These are phyloP conservation scores for Resseliella maxima DNA, from an alignment of 2,888 invertebrate genomes.

Conservation along the genomic window DNA sequence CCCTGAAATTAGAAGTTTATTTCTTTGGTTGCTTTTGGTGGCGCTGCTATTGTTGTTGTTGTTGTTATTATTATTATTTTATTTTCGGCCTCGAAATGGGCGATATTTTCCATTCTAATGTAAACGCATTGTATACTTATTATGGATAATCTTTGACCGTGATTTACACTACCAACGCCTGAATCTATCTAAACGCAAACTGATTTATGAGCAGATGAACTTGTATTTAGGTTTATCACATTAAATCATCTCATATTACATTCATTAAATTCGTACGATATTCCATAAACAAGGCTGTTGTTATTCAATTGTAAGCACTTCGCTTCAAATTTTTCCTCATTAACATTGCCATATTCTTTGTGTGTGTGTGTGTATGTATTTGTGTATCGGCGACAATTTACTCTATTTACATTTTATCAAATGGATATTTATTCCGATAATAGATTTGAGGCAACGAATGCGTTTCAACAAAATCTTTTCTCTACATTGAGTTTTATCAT, in stretches of 20 bases:
- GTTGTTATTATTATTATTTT: too few species aligned
- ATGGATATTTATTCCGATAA: background rate
- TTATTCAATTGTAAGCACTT: conserved; percentile 21
- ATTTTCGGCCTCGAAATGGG: background rate
- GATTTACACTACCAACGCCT: background rate
- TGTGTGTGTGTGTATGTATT: background rate
- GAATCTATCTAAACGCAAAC: background rate
- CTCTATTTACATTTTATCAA: background rate
- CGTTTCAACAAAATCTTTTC: background rate
- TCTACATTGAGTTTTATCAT: too few species aligned
- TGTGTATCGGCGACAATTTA: background rate
- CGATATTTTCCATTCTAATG: conserved; percentile 3
- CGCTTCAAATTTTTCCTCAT: background rate
- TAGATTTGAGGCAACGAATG: background rate
- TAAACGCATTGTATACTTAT: background rate
- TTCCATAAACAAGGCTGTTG: conserved; percentile 16
- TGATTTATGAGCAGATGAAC: conserved; percentile 11
- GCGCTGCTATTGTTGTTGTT: too few species aligned
- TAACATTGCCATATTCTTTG: conserved; percentile 24
- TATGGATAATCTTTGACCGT: conserved; percentile 38
- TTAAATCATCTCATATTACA: conserved; percentile 13
- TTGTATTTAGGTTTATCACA: conserved; percentile 23
- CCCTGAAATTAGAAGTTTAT: background rate
- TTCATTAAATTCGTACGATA: background rate
- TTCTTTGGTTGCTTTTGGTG: too few species aligned